phyloP scores from a whole-genome alignment of 2,888 invertebrate species.

The Hoplodrina ambigua region DNA sequence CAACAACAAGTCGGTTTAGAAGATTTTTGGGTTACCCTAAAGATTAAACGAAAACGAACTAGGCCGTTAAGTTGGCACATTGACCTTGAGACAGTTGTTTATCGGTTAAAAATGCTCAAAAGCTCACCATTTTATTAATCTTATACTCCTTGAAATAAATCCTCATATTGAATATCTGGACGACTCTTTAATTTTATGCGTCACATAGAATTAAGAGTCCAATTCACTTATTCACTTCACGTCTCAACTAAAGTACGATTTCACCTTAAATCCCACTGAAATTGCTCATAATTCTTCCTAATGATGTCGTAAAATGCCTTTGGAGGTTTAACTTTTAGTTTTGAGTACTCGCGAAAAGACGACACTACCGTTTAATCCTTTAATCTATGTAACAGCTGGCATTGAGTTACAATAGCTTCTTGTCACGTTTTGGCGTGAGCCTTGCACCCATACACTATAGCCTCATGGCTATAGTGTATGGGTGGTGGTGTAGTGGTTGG shows the following conservation, averaged over 20 bases:
- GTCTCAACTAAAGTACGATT: slow-evolving; percentile 38
- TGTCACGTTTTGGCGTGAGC: background rate
- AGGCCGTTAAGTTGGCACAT: background rate
- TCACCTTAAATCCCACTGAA: slow-evolving; percentile 38
- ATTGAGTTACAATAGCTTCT: background rate
- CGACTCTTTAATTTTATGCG: slow-evolving; percentile 84
- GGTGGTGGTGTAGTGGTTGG: too few species aligned
- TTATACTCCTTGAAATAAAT: slow-evolving; percentile 87
- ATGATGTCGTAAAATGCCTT: slow-evolving; percentile 35
- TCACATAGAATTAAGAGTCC: slow-evolving; percentile 83
- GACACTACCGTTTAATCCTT: background rate
- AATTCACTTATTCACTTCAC: slow-evolving; percentile 51
- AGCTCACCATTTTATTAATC: slow-evolving; percentile 82
- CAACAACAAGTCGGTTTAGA: slow-evolving; percentile 5
- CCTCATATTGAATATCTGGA: slow-evolving; percentile 77
- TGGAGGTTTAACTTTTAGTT: slow-evolving; percentile 5
- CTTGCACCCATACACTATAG: too few species aligned
- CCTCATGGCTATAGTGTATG: too few species aligned
- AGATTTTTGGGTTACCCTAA: background rate
- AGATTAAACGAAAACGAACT: slow-evolving; percentile 9
- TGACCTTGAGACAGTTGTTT: background rate
- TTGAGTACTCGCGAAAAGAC: slow-evolving; percentile 7
- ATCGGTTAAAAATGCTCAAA: background rate
- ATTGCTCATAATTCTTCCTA: slow-evolving; percentile 48
- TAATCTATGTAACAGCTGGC: background rate